These are phyloP conservation scores for Halichoeres trimaculatus DNA, from an alignment of 2,113 vertebrate genomes.

Conservation along the genomic window DNA sequence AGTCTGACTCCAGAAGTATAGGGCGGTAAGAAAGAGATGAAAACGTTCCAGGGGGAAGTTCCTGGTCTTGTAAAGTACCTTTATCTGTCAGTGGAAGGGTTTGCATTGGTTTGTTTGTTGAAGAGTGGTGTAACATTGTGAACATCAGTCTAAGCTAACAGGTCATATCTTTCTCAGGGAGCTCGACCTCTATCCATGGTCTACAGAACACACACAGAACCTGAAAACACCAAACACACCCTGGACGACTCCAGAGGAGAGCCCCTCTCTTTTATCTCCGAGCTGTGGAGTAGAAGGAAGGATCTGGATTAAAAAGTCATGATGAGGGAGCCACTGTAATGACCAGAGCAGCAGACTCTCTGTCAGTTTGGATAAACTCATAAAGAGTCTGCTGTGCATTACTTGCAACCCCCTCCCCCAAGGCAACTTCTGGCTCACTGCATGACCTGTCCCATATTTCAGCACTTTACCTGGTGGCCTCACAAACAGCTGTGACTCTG, in stretches of 20 bases:
- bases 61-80: no score
- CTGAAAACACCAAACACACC: not conserved
- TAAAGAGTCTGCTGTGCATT: slow-evolving; percentile 27
- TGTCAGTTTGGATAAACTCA: slow-evolving; percentile 46
- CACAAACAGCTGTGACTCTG: slow-evolving; percentile 28
- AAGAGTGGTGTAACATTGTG: no score
- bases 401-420: slow-evolving; percentile 5
- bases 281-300: slow-evolving; percentile 2
- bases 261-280: not conserved
- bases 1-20: no score
- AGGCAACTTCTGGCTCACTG: slow-evolving; percentile 28
- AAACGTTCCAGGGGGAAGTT: no score
- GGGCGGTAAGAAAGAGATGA: no score
- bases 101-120: no score
- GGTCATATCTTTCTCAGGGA: no score
- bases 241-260: not conserved
- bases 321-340: slow-evolving; percentile 1
- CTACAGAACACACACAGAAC: no score
- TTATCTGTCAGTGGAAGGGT: no score
- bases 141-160: no score
- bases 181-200: no score
- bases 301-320: slow-evolving; percentile 42
- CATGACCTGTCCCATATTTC: slow-evolving; percentile 54
- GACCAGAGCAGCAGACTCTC: slow-evolving; percentile 11
- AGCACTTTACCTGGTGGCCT: slow-evolving; percentile 42